Evolutionary conservation across 1,140 invertebrate species (phyloP), one percentile per base, ranked within the genome.

Genomic region (Branchinecta lynchi): DNA sequence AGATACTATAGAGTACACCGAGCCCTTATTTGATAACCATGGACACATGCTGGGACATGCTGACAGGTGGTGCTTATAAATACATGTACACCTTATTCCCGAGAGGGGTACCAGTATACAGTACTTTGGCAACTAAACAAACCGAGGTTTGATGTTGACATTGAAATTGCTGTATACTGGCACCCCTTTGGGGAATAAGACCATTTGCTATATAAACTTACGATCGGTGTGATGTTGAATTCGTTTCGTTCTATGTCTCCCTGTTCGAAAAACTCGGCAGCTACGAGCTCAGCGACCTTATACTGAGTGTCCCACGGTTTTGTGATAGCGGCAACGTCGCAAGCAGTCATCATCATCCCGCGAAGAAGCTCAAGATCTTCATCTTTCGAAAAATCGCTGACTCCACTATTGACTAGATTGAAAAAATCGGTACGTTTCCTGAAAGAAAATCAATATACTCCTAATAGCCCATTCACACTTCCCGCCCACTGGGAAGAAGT

Each of bases 331-430:
- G 92, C 90, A 65, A 97, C 82, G 84, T 97, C 93, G 80, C 93
- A 96, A 44, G 93, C 92, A 60, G 93, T 96, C 93, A 97, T 96
- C 78, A 93, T 83, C 92, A 96, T 96, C 5, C 89, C 92, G 51
- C 93, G 82, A 12, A 92, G 79, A 68, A 92, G 78, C 66, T 88
- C 88, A 66, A 89, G 84, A 74, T 92, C 85, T 70, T 89, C 86
- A 71, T 88, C 86, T 71, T 80, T 82, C 60, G 81, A 79, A 89
- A 89, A 89, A 76, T 86, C 79, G 73, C 83, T 79, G 74, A 83
- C 76, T 76, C 84, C 77, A 65, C 79, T 75, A 76, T 80, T 75
- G 10, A 89, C 87, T 71, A 91, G 77, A 69, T 85, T 83, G 74
- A 95, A 86, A 78, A 96, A 95, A 8, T 85, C 83, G 9, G 87